Evolutionary conservation across 2,888 invertebrate genomes (phyloP).

Genomic region (Volucella bombylans): DNA sequence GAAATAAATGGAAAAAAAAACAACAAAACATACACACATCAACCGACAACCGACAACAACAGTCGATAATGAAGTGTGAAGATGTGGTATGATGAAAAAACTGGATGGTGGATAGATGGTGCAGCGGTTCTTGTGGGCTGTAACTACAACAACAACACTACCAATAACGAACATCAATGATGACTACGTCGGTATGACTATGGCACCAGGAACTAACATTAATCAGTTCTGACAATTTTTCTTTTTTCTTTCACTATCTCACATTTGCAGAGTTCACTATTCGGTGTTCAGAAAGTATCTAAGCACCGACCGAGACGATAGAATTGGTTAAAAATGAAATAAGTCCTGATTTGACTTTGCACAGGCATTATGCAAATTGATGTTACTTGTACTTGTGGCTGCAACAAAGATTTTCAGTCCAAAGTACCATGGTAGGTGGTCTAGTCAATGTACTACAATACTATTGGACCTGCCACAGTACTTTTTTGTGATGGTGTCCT

Average conservation of each 20-base stretch:
- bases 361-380: slow-evolving; percentile 24
- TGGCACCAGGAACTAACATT: slow-evolving; percentile 69
- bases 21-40: neutral
- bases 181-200: slow-evolving; percentile 12
- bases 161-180: slow-evolving; percentile 25
- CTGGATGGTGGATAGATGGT: slow-evolving; percentile 43
- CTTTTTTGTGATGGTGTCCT: slow-evolving; percentile 27
- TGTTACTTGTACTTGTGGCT: neutral
- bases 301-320: neutral
- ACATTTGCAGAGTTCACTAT: too few species aligned
- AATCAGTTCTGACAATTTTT: slow-evolving; percentile 59
- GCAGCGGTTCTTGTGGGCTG: slow-evolving; percentile 48
- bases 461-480: slow-evolving; percentile 15
- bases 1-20: neutral
- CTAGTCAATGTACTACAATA: slow-evolving; percentile 8
- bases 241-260: neutral
- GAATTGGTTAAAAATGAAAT: neutral
- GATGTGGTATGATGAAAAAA: slow-evolving; percentile 36
- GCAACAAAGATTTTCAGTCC: neutral
- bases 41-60: slow-evolving; percentile 19
- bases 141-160: slow-evolving; percentile 42
- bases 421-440: slow-evolving; percentile 28
- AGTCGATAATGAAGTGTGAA: slow-evolving; percentile 71
- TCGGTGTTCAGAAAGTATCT: too few species aligned
- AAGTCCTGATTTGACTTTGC: neutral